Conservation (phyloP, 2,113 vertebrate genomes). For the Epinephelus lanceolatus region DNA sequence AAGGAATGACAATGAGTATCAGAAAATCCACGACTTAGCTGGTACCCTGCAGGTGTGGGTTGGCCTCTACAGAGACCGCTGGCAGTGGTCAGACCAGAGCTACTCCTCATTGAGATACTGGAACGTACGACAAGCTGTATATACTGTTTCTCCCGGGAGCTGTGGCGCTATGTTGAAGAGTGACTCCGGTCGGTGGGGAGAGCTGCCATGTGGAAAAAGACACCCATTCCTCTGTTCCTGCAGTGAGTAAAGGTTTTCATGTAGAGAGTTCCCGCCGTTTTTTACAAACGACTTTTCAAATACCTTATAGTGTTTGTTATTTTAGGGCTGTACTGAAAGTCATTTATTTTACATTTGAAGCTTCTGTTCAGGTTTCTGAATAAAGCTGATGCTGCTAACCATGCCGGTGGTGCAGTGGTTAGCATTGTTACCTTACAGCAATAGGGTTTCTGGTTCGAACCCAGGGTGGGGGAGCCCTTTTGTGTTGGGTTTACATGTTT, state of each 20-base stretch:
- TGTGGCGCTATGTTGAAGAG: neutral
- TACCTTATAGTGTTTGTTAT: too few species aligned
- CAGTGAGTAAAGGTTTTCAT: neutral
- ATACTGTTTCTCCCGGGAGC: too few species aligned
- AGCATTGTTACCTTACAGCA: too few species aligned
- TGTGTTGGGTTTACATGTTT: too few species aligned
- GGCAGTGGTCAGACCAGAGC: constrained; percentile 30
- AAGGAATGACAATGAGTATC: constrained; percentile 22
- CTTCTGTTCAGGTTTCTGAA: too few species aligned
- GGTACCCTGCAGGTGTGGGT: neutral
- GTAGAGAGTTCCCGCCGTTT: neutral
- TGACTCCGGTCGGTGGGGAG: constrained; percentile 19
- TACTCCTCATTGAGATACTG: constrained; percentile 42
- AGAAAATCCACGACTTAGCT: neutral
- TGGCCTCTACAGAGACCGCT: constrained; percentile 38
- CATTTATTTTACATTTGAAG: too few species aligned
- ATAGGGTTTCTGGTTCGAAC: too few species aligned
- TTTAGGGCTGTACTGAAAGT: too few species aligned
- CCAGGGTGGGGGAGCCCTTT: too few species aligned
- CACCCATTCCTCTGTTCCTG: constrained; percentile 18
- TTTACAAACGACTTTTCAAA: neutral
- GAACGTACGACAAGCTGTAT: rapidly evolving
- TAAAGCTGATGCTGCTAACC: too few species aligned
- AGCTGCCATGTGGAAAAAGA: neutral
- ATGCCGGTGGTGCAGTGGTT: too few species aligned